These are phyloP conservation scores for Miichthys miiuy DNA, from an alignment of 2,797 vertebrate species.

Conservation along the genomic window DNA sequence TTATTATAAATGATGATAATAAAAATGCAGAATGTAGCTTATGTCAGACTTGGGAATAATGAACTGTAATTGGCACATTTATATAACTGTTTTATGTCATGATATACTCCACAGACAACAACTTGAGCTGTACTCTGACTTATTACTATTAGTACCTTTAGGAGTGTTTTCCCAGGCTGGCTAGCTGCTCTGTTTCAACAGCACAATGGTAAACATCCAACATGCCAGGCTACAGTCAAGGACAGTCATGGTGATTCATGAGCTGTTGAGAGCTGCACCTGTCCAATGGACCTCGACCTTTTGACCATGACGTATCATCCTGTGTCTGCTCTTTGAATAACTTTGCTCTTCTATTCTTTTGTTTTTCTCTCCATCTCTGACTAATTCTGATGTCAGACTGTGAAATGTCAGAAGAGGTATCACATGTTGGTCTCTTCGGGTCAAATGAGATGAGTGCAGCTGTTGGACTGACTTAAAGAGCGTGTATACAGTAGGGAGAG, in stretches of 20 bases:
- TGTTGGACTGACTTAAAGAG: slow-evolving; percentile 67
- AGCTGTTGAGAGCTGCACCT: slow-evolving; percentile 71
- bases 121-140: neutral
- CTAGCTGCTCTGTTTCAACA: neutral
- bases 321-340: slow-evolving; percentile 24
- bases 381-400: slow-evolving; percentile 63
- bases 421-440: slow-evolving; percentile 38
- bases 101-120: neutral
- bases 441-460: slow-evolving; percentile 71
- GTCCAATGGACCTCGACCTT: slow-evolving; percentile 57
- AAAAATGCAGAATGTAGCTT: neutral
- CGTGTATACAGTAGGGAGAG: slow-evolving; percentile 33
- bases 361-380: slow-evolving; percentile 49
- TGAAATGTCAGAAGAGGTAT: slow-evolving; percentile 48
- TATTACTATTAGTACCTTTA: neutral
- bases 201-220: slow-evolving; percentile 29
- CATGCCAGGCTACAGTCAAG: slow-evolving; percentile 50
- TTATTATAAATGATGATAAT: neutral
- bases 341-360: slow-evolving; percentile 36
- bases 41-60: neutral
- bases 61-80: neutral
- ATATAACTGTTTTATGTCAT: neutral
- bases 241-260: slow-evolving; percentile 66
- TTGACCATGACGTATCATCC: slow-evolving; percentile 44
- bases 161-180: neutral